Base-by-base conservation (phyloP, 2,797 vertebrate species). In the Acanthurus tractus region DNA sequence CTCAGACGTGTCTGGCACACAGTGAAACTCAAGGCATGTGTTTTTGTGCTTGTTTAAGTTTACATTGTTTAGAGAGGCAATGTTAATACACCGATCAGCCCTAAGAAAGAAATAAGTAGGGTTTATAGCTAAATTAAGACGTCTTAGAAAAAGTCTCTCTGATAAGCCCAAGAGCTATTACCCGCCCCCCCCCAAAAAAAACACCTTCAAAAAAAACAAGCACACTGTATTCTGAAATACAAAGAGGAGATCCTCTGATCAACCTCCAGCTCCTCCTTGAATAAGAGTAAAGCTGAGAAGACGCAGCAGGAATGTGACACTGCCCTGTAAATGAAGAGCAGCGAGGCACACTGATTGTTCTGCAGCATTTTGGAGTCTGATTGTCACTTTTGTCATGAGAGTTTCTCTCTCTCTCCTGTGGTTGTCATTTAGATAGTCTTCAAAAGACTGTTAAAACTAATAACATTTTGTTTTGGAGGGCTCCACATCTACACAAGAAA, bases 271-370 rank as follows among this genome's bases (percentile, higher is more conserved):
- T 68, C 34, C 22, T 56, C 52, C 42, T 73, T 40, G 50, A 72
- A 38, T 18, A 42, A 4, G 45, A 78, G 49, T n/a, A 34, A 42
- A 17, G 56, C 48, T 22, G 76, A 46, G 68, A 62, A 71, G 74
- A 50, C 2, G 6, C 57, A 63, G 70, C 52, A 85, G 70, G 86
- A 89, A 89, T 87, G 86, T 86, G 58, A 84, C 91, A 82, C 84
- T 12, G 2, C 2, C 34, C 70, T 88, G 87, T 74, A 75, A 92
- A 89, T 83, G 78, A 83, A 56, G 12, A 80, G 81, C 83, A 63
- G 66, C 34, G 1, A 86, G 76, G 62, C 83, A 70, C 74, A 20
- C 45, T 13, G 52, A 78, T 49, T 54, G 56, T 79, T 68, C 63
- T 25, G 76, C 75, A 61, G 79, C 78, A 69, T 70, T 89, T 67